phyloP scores from a whole-genome alignment of 2,888 invertebrate species.

The Pherbina coryleti region DNA sequence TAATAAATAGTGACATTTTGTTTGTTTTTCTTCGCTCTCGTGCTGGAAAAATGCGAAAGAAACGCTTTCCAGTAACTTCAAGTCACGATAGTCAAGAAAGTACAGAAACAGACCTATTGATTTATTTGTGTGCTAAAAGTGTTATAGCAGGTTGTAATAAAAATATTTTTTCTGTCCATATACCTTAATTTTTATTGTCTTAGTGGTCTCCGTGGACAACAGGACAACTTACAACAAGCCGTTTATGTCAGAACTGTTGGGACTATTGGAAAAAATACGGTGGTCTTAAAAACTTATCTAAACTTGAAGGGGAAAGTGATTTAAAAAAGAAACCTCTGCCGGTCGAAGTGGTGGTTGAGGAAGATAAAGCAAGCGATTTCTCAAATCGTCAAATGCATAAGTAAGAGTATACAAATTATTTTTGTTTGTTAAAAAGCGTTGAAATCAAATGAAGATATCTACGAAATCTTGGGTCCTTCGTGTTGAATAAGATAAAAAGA shows the following conservation, averaged over 20 bases:
- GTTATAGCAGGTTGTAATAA: too few species aligned
- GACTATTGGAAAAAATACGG: conserved; percentile 99
- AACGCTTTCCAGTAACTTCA: too few species aligned
- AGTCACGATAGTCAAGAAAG: too few species aligned
- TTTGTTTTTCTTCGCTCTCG: too few species aligned
- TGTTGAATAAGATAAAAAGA: too few species aligned
- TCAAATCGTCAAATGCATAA: conserved; percentile 68
- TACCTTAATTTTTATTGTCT: conserved; percentile 71
- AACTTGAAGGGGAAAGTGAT: conserved; percentile 70
- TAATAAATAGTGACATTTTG: too few species aligned
- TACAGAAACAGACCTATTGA: too few species aligned
- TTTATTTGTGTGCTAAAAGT: too few species aligned
- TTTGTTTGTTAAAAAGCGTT: not conserved
- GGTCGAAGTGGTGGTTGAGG: conserved; percentile 66
- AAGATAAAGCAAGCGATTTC: conserved; percentile 70
- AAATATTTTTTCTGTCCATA: not conserved
- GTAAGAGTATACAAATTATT: conserved; percentile 50
- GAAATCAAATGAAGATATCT: not conserved
- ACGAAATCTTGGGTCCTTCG: too few species aligned
- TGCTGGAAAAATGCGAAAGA: too few species aligned
- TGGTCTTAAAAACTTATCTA: conserved; percentile 86
- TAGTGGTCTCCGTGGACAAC: conserved; percentile 98
- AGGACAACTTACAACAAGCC: conserved; percentile 78
- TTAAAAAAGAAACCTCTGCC: conserved; percentile 62
- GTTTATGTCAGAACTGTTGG: conserved; percentile 96